These are phyloP conservation scores for Eristalis intricaria DNA, from an alignment of 2,888 invertebrate genomes.

Conservation along the genomic window DNA sequence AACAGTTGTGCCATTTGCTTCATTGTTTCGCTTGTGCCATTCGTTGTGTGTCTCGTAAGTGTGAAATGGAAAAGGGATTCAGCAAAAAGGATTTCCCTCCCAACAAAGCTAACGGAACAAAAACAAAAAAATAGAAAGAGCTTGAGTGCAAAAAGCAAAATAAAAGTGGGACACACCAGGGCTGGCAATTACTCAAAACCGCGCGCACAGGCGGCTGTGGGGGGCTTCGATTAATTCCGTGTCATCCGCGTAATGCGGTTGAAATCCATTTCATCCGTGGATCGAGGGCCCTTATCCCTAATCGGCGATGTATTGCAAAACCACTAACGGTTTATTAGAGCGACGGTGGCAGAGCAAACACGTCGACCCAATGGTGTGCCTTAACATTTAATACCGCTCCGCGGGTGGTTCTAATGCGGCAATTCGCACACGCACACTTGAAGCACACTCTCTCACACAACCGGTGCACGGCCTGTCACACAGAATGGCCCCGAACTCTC, in stretches of 20 bases:
- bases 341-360: not conserved
- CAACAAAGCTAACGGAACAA: not conserved
- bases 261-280: slow-evolving; percentile 52
- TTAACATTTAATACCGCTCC: slow-evolving; percentile 17
- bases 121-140: not conserved
- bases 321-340: slow-evolving; percentile 42
- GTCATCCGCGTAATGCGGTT: slow-evolving; percentile 63
- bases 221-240: slow-evolving; percentile 50
- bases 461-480: not conserved
- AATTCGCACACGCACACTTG: slow-evolving; percentile 18
- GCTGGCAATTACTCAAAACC: slow-evolving; percentile 49
- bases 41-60: slow-evolving; percentile 10
- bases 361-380: slow-evolving; percentile 4
- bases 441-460: too few relatives aligned
- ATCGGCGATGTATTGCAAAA: slow-evolving; percentile 30
- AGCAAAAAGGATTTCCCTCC: slow-evolving; percentile 1
- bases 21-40: slow-evolving; percentile 36
- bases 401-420: slow-evolving; percentile 17
- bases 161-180: not conserved
- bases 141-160: not conserved
- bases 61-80: slow-evolving; percentile 22
- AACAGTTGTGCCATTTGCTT: slow-evolving; percentile 9
- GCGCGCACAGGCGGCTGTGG: slow-evolving; percentile 31
- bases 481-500: slow-evolving; percentile 23
- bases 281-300: slow-evolving; percentile 55